Conservation (phyloP, 2,113 vertebrate species). For the Lycaon pictus region DNA sequence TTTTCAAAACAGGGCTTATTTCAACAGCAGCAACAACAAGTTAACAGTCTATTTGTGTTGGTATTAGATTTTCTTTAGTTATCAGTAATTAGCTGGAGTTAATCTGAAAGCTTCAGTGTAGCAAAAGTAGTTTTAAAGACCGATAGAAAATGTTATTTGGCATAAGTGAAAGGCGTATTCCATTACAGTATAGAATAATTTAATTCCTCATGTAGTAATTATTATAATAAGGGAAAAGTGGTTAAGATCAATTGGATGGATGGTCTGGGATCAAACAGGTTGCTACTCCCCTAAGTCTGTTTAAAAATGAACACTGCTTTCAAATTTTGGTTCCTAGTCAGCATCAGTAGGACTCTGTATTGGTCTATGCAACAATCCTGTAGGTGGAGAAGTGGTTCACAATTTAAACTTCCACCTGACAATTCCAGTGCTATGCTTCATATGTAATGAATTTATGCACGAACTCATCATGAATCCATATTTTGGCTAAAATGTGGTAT, state of each 20-base stretch:
- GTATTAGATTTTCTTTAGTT: slow-evolving; percentile 37
- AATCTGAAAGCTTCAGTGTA: neutral
- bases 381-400: slow-evolving; percentile 47
- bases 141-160: slow-evolving; percentile 37
- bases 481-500: slow-evolving; percentile 40
- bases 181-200: neutral
- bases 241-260: neutral
- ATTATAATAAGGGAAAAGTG: neutral
- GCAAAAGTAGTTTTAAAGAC: slow-evolving; percentile 55
- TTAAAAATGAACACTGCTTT: slow-evolving; percentile 17
- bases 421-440: neutral
- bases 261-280: neutral
- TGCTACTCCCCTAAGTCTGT: neutral
- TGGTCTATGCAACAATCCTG: neutral
- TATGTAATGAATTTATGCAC: neutral
- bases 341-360: neutral
- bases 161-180: neutral
- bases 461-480: neutral
- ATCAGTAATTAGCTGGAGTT: neutral
- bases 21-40: slow-evolving; percentile 46
- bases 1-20: neutral
- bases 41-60: neutral
- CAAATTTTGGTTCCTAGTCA: neutral
- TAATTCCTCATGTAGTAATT: neutral
- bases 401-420: slow-evolving; percentile 13